Evolutionary conservation across 2,888 invertebrate species (phyloP).

Genomic region (Plebejus argus): DNA sequence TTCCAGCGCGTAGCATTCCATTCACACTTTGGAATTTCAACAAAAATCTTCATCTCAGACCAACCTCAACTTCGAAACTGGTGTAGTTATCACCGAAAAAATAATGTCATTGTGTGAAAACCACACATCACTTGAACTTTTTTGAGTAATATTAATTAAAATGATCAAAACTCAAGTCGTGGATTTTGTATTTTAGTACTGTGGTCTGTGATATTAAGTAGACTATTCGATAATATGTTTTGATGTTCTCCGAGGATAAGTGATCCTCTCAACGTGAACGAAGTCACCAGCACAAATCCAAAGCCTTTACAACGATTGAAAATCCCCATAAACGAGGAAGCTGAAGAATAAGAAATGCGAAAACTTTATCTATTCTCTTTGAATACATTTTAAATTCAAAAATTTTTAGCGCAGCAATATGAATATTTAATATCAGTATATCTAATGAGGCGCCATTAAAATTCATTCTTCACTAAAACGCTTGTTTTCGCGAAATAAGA

Average conservation of each 20-base stretch:
- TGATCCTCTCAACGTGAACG: background rate
- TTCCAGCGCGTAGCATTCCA: constrained; percentile 8
- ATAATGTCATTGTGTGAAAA: no score
- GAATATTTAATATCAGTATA: constrained; percentile 28
- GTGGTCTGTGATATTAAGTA: background rate
- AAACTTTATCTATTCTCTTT: constrained; percentile 26
- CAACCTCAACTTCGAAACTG: background rate
- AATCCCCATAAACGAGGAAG: background rate
- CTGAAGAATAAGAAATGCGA: constrained; percentile 8
- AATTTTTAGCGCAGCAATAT: constrained; percentile 17
- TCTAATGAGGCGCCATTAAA: constrained; percentile 25
- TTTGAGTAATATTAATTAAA: no score
- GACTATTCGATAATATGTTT: background rate
- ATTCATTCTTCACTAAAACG: constrained; percentile 17
- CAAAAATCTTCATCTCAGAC: constrained; percentile 13
- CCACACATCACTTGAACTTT: no score
- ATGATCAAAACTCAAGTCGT: no score
- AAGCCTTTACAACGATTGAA: constrained; percentile 1
- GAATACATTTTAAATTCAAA: constrained; percentile 24
- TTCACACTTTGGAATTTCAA: background rate
- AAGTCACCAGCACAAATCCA: background rate
- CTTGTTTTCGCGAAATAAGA: constrained; percentile 20
- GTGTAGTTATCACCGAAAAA: no score
- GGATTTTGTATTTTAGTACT: background rate
- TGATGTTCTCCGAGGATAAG: background rate